Percentiles rank a stretch among this genome's conserved stretches.
Conservation (phyloP, 2,113 vertebrate species). For the Gorsachius goisagi region DNA sequence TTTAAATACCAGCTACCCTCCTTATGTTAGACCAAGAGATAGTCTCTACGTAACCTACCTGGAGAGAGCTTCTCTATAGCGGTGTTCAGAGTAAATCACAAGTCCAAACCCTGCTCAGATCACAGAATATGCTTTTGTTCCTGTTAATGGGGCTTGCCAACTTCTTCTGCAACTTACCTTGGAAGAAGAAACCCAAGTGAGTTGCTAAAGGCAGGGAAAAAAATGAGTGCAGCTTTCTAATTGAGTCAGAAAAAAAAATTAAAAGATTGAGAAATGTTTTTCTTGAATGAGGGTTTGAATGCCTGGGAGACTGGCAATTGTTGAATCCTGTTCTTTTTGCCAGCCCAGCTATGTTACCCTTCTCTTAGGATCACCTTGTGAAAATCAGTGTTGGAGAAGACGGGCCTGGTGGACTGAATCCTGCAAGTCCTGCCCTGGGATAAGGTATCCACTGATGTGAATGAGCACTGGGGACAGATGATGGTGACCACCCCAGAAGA, state of each 20-base stretch:
- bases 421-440: background rate
- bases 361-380: background rate
- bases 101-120: background rate
- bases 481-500: background rate
- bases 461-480: background rate
- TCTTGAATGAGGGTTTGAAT: background rate
- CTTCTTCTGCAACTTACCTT: slow-evolving; percentile 18
- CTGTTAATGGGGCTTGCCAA: background rate
- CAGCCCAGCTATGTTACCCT: background rate
- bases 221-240: background rate
- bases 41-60: background rate
- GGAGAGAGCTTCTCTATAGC: background rate
- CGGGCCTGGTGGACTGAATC: background rate
- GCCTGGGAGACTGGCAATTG: background rate
- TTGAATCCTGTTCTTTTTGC: background rate
- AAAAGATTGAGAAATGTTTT: background rate
- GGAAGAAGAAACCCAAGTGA: background rate
- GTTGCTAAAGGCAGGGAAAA: slow-evolving; percentile 13
- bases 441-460: background rate
- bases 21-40: background rate
- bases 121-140: background rate
- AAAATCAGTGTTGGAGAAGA: background rate
- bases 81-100: background rate
- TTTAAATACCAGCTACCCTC: background rate
- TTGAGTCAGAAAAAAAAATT: background rate